Evolutionary conservation across 2,888 invertebrate species (phyloP).

Genomic region (Brachyopa scutellaris): DNA sequence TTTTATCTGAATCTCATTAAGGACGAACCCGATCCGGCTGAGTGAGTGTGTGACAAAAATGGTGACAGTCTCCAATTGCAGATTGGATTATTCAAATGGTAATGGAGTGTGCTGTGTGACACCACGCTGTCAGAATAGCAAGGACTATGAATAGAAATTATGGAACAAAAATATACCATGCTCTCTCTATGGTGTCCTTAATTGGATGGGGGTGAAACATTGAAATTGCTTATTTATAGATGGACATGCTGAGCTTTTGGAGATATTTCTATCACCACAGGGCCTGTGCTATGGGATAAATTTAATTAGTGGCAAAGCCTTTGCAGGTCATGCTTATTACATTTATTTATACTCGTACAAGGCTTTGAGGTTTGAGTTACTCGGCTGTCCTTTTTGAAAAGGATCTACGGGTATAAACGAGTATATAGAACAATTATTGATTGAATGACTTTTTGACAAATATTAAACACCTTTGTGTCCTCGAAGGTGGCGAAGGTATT

Average conservation of each 20-base stretch:
- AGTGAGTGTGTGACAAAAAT: constrained; percentile 39
- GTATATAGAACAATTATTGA: too few species aligned
- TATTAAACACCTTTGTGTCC: too few species aligned
- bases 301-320: background rate
- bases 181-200: constrained; percentile 16
- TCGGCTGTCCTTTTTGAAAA: background rate
- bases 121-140: background rate
- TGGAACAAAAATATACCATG: background rate
- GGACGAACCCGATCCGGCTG: background rate
- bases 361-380: background rate
- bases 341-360: background rate
- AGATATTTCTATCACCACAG: background rate
- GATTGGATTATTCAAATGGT: background rate
- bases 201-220: constrained; percentile 41
- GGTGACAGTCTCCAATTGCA: constrained; percentile 36
- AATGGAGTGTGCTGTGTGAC: background rate
- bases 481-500: too few species aligned
- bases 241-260: too few species aligned
- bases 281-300: background rate
- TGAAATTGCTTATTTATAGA: constrained; percentile 51
- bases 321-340: background rate
- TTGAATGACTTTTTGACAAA: too few species aligned
- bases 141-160: constrained; percentile 40
- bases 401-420: too few species aligned
- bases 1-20: constrained; percentile 62